phyloP scores from a whole-genome alignment of 2,888 invertebrate species.

The Diplolepis rosae region DNA sequence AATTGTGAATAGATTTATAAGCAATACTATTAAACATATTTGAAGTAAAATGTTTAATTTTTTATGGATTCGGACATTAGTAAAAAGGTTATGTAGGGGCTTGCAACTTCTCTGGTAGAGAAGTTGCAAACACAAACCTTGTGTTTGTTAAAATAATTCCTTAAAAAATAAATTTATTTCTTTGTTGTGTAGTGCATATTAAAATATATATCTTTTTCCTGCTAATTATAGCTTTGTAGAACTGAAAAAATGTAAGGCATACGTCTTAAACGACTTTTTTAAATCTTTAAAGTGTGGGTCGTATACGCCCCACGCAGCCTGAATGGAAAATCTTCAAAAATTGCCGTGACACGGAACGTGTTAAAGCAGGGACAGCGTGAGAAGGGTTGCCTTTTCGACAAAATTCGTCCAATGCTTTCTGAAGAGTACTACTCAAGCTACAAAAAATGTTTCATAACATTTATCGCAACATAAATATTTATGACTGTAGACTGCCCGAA shows the following conservation, averaged over 20 bases:
- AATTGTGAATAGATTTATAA: conserved; percentile 26
- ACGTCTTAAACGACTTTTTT: conserved; percentile 21
- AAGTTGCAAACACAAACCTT: neutral
- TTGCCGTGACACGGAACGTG: conserved; percentile 18
- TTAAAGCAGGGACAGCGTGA: too few species aligned
- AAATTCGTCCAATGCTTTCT: too few species aligned
- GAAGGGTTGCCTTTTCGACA: too few species aligned
- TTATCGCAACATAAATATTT: too few species aligned
- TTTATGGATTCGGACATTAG: conserved; percentile 24
- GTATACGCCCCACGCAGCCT: conserved; percentile 27
- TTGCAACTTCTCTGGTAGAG: conserved; percentile 2
- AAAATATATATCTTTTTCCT: conserved; percentile 18
- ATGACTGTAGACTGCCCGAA: too few species aligned
- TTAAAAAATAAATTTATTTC: conserved; percentile 30
- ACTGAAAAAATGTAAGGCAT: conserved; percentile 26
- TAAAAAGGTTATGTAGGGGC: conserved; percentile 31
- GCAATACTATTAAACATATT: conserved; percentile 28
- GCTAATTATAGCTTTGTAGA: conserved; percentile 19
- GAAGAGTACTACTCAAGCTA: too few species aligned
- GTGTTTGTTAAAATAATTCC: conserved; percentile 41
- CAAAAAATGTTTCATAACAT: too few species aligned
- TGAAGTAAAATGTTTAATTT: conserved; percentile 33
- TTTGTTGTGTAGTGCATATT: conserved; percentile 30
- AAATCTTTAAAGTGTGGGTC: conserved; percentile 23
- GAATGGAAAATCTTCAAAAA: conserved; percentile 21